A percentile compares a stretch with the other conserved stretches of the same genome.
These are phyloP conservation scores for Odobenus rosmarus DNA, from an alignment of 2,113 vertebrate species.

Conservation along the genomic window DNA sequence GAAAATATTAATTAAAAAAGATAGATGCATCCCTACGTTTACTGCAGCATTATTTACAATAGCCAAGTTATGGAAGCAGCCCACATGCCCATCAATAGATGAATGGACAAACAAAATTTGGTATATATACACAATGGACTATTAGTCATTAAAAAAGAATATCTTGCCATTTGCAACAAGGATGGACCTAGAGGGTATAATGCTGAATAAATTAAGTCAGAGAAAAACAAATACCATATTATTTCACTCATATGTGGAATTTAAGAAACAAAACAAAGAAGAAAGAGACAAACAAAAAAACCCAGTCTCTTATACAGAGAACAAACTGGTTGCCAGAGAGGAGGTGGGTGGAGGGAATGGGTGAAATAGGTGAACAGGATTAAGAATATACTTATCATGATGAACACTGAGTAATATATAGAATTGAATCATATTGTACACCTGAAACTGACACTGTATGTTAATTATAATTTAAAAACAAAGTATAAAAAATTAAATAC, in stretches of 20 bases:
- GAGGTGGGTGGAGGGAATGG: not conserved
- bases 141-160: not conserved
- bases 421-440: not conserved
- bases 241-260: not conserved
- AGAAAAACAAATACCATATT: not conserved
- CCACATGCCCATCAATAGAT: not conserved
- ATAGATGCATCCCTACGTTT: not conserved
- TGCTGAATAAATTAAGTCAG: not conserved
- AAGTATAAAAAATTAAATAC: constrained; percentile 1
- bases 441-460: not conserved
- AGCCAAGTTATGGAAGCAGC: not conserved
- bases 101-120: not conserved
- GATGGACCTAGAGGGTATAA: not conserved
- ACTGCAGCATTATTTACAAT: not conserved
- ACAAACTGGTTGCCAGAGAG: not conserved
- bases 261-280: not conserved
- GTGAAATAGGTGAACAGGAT: not conserved
- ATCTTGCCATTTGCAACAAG: not conserved
- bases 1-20: not conserved
- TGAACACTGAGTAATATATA: not conserved
- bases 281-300: not conserved
- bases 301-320: not conserved
- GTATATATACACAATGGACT: not conserved
- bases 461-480: not conserved
- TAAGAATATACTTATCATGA: not conserved